Percentiles rank a stretch among this genome's conserved stretches.
phyloP scores from a whole-genome alignment of 2,888 invertebrate genomes.

The Drosophila phalerata region DNA sequence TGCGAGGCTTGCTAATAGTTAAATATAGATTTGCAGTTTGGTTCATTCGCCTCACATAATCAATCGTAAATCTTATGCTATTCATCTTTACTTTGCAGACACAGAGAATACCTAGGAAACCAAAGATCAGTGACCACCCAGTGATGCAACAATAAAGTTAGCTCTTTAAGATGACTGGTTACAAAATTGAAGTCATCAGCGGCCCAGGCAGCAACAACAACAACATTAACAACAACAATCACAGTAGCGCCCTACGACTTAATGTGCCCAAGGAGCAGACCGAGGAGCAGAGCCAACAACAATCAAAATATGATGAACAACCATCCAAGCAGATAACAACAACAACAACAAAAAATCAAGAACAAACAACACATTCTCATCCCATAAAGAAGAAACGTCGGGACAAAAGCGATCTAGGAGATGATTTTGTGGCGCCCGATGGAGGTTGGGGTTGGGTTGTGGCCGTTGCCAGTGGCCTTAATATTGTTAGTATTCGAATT shows the following conservation, averaged over 20 bases:
- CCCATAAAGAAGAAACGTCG: conserved; percentile 79
- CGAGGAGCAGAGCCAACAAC: conserved; percentile 10
- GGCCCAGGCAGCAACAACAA: conserved; percentile 28
- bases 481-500: conserved; percentile 88
- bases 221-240: conserved; percentile 40
- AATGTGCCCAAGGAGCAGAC: conserved; percentile 40
- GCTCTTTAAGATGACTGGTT: conserved; percentile 67
- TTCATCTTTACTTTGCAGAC: conserved; percentile 34
- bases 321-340: conserved; percentile 39
- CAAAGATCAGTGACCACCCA: conserved; percentile 42
- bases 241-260: conserved; percentile 24
- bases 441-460: conserved; percentile 92
- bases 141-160: conserved; percentile 46
- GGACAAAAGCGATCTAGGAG: conserved; percentile 84
- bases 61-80: neutral
- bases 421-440: conserved; percentile 90
- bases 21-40: neutral
- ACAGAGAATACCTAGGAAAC: neutral
- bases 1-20: neutral
- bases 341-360: conserved; percentile 32
- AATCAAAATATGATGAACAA: conserved; percentile 33
- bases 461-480: conserved; percentile 89
- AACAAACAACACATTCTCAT: conserved; percentile 17
- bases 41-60: neutral
- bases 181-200: conserved; percentile 51